Evolutionary conservation across 1,140 invertebrate species (phyloP).

Genomic region (Brachionus asplanchnoidis): DNA sequence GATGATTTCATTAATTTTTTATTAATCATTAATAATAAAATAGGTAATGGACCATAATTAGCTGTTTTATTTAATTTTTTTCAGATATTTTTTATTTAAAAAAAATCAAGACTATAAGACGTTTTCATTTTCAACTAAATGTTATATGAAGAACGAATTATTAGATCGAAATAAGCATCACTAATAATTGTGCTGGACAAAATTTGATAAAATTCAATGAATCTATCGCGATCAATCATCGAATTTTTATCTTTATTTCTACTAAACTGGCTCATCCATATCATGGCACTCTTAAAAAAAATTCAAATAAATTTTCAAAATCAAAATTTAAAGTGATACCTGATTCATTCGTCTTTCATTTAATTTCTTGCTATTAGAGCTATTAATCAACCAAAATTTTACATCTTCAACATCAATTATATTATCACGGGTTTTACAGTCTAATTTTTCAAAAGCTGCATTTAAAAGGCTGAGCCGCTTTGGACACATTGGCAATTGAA

Average conservation of each 20-base stretch:
- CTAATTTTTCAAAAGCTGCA: neutral
- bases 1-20: too few species aligned
- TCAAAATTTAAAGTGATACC: neutral
- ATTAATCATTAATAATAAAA: too few species aligned
- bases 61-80: too few species aligned
- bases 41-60: too few species aligned
- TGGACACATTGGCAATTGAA: neutral
- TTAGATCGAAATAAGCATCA: slow-evolving; percentile 14
- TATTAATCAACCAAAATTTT: neutral
- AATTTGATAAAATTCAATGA: slow-evolving; percentile 30
- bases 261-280: neutral
- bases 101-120: too few species aligned
- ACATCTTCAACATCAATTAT: neutral
- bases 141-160: neutral
- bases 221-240: neutral
- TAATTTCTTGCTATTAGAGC: neutral
- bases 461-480: neutral
- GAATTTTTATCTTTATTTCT: neutral
- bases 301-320: neutral
- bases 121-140: neutral
- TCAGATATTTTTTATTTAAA: too few species aligned
- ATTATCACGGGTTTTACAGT: neutral
- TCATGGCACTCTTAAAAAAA: neutral
- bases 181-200: slow-evolving; percentile 14
- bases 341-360: neutral